A percentile compares a stretch with the other conserved stretches of the same genome.
Conservation (phyloP, 2,888 invertebrate genomes). For the Sminthurinus aureus region DNA sequence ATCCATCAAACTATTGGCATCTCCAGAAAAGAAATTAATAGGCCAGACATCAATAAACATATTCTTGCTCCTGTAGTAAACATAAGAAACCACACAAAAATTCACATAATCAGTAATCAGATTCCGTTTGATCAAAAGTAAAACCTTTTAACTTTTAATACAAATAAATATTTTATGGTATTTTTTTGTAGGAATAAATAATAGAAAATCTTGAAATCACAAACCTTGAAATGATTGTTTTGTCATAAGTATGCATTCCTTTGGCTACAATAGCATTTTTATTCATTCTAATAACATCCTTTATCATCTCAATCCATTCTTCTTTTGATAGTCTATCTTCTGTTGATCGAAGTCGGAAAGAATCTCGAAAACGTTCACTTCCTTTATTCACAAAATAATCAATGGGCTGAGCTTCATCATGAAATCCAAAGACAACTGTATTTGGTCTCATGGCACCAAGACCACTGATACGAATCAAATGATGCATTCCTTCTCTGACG, state of each 20-base stretch:
- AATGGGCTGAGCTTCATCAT: conserved; percentile 74
- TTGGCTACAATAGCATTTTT: conserved; percentile 95
- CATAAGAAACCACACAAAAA: too few relatives aligned
- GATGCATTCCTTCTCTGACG: conserved; percentile 89
- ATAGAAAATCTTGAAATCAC: conserved; percentile 47
- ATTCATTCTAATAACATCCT: conserved; percentile 88
- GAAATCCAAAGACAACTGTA: conserved; percentile 86
- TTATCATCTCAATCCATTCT: conserved; percentile 85
- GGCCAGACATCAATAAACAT: conserved; percentile 98
- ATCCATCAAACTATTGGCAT: conserved; percentile 79
- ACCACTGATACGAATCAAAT: conserved; percentile 88
- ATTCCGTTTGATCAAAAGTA: too few relatives aligned
- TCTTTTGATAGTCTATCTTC: conserved; percentile 51
- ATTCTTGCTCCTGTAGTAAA: conserved; percentile 67
- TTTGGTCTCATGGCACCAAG: conserved; percentile 99
- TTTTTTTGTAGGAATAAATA: too few relatives aligned
- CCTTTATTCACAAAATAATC: conserved; percentile 74
- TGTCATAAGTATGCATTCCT: conserved; percentile 87
- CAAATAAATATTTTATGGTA: too few relatives aligned
- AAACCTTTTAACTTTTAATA: too few relatives aligned
- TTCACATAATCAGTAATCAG: too few relatives aligned
- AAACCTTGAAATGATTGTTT: conserved; percentile 76
- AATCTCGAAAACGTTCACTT: conserved; percentile 55
- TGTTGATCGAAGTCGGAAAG: conserved; percentile 49
- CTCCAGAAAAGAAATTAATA: conserved; percentile 85